Base-by-base conservation (phyloP, 2,797 vertebrate species). In the Ctenopoma kingsleyae region DNA sequence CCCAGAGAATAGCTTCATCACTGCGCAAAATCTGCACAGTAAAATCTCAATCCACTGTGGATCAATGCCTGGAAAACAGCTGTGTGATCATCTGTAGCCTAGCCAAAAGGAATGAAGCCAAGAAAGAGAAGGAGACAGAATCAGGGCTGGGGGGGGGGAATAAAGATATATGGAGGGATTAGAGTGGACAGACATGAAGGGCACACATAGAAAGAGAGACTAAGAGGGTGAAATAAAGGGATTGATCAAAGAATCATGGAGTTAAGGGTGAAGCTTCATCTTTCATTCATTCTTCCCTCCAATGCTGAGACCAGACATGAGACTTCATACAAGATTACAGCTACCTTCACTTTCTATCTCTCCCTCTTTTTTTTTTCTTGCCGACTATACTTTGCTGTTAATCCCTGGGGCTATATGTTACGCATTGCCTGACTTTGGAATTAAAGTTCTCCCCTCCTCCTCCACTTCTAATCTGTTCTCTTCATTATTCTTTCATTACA, bases 401-500 rank as follows among this genome's bases (percentile, higher is more conserved):
- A 69, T 88, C 86, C 92, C 85, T 0, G 12, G 47, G 90, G 91
- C 89, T 73, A 65, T 68, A 79, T 83, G 87, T 86, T 91, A 87
- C 91, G 85, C 87, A 83, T 86, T 75, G 87, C 62, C 80, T 87
- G 82, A 89, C 89, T 92, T 87, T 86, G 88, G 89, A 91, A 92
- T 93, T 89, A 93, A 92, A 93, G 86, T 84, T 80, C 83, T 72
- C 74, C 74, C 84, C 68, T 82, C 79, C 83, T 83, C 80, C 83
- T 85, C 71, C 75, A 76, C 87, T 83, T 86, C 87, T 90, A 90
- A 90, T 91, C 85, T 90, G 64, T 64, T 83, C 87, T 79, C 80
- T 88, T 90, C 86, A 91, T 91, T 91, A 91, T 90, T 91, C 86
- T 93, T 92, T 92, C 89, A 88, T 89, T 88, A 80, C 81, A 83